Evolutionary conservation across 2,888 invertebrate species (phyloP), one percentile per base, ranked within the genome.

Genomic region (Stramonita haemastoma): DNA sequence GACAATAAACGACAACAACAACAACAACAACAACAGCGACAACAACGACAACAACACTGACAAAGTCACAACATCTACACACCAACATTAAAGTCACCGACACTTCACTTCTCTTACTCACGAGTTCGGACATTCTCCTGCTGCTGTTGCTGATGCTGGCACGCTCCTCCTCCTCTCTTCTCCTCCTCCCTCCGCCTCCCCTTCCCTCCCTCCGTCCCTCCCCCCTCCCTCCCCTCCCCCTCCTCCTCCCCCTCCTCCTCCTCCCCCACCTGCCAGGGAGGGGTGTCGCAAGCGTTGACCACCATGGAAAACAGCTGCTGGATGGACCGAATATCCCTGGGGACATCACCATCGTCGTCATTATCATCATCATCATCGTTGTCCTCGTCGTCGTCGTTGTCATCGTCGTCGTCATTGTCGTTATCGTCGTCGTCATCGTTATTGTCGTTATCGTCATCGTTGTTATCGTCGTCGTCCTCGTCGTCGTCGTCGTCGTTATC

Each of bases 401-500:
- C 29, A 29, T 77, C 77, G n/a, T 29, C n/a, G n/a, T 29, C n/a
- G 5, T 26, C 1, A 77, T 29, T 13, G 77, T 77, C n/a, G 77
- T 29, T 13, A 5, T 29, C n/a, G 77, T 77, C 77, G n/a, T 77
- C 66, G 29, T n/a, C n/a, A 77, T 77, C 29, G 29, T 77, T n/a
- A 11, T 77, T n/a, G 29, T 77, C 77, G 29, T 29, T 29, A 11
- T 77, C 11, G 77, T 77, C 77, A 29, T 77, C 77, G 77, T 77
- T 4, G 29, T 77, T n/a, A n/a, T 77, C 77, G n/a, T 17, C 29
- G 13, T 77, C n/a, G 13, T 77, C 77, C 8, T 77, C 77, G n/a
- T 77, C n/a, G n/a, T 77, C 77, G n/a, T 77, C 77, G n/a, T 77
- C n/a, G n/a, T 77, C n/a, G n/a, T 77, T n/a, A n/a, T 77, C 77